Evolutionary conservation across 1,140 invertebrate species (phyloP).

Genomic region (Spodoptera frugiperda): DNA sequence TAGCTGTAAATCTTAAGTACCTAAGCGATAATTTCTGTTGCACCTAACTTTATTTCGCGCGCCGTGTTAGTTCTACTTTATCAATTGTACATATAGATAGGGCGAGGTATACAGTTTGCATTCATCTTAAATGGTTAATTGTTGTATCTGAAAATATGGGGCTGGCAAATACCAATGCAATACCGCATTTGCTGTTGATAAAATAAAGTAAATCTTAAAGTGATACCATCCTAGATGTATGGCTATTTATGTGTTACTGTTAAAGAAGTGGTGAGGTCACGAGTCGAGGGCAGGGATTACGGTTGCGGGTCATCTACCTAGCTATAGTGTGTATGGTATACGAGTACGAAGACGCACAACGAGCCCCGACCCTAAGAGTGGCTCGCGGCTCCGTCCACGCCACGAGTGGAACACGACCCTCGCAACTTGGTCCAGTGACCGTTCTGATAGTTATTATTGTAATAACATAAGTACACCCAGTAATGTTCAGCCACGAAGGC

Average conservation of each 20-base stretch:
- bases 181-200: slow-evolving; percentile 74
- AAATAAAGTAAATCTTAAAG: slow-evolving; percentile 63
- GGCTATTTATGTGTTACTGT: slow-evolving; percentile 73
- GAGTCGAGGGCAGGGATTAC: slow-evolving; percentile 49
- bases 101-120: slow-evolving; percentile 77
- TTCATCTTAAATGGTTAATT: slow-evolving; percentile 75
- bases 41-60: slow-evolving; percentile 82
- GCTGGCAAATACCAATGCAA: slow-evolving; percentile 78
- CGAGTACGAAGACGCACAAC: slow-evolving; percentile 38
- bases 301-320: slow-evolving; percentile 1
- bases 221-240: slow-evolving; percentile 68
- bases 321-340: slow-evolving; percentile 20
- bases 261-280: slow-evolving; percentile 58
- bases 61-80: slow-evolving; percentile 79
- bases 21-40: slow-evolving; percentile 81
- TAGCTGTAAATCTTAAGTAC: slow-evolving; percentile 81
- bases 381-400: slow-evolving; percentile 22
- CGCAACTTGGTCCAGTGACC: slow-evolving; percentile 68
- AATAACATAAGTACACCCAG: slow-evolving; percentile 69
- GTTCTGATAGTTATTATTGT: slow-evolving; percentile 67
- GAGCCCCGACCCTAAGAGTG: slow-evolving; percentile 33
- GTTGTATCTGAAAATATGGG: slow-evolving; percentile 73
- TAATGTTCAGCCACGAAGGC: slow-evolving; percentile 62
- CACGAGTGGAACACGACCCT: slow-evolving; percentile 66
- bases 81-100: slow-evolving; percentile 83